Percentiles rank a stretch among this genome's conserved stretches.
These are phyloP conservation scores for Lobophora halterata DNA, from an alignment of 2,888 invertebrate genomes.

Conservation along the genomic window DNA sequence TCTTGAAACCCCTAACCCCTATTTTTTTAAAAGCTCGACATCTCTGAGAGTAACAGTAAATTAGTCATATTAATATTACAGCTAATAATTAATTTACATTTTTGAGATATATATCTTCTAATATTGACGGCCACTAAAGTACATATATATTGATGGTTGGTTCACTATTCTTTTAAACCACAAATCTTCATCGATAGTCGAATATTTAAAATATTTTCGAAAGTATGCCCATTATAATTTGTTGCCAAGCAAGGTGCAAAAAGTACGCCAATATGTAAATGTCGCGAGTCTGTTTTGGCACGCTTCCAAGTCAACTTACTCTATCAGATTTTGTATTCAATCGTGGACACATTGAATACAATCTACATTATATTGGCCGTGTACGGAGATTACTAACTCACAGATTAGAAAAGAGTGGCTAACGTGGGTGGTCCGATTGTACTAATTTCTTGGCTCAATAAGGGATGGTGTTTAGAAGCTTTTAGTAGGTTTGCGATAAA, in stretches of 20 bases:
- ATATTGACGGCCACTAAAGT: too few species aligned
- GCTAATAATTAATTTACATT: too few species aligned
- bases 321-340: constrained; percentile 14
- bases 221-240: constrained; percentile 1
- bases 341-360: constrained; percentile 24
- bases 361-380: constrained; percentile 29
- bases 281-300: constrained; percentile 15
- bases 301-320: constrained; percentile 12
- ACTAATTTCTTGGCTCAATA: constrained; percentile 24
- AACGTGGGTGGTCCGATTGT: constrained; percentile 25
- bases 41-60: too few species aligned
- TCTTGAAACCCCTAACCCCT: too few species aligned
- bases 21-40: too few species aligned
- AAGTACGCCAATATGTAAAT: not conserved
- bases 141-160: too few species aligned
- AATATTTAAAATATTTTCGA: constrained; percentile 6
- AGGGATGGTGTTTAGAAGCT: constrained; percentile 8
- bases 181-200: too few species aligned
- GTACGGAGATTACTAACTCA: constrained; percentile 14
- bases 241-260: too few species aligned
- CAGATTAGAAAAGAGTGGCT: constrained; percentile 15
- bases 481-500: too few species aligned
- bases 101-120: too few species aligned
- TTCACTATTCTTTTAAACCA: too few species aligned
- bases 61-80: too few species aligned